A percentile compares a stretch with the other conserved stretches of the same genome.
Conservation (phyloP, 2,797 vertebrate genomes). For the Urosaurus nigricauda region DNA sequence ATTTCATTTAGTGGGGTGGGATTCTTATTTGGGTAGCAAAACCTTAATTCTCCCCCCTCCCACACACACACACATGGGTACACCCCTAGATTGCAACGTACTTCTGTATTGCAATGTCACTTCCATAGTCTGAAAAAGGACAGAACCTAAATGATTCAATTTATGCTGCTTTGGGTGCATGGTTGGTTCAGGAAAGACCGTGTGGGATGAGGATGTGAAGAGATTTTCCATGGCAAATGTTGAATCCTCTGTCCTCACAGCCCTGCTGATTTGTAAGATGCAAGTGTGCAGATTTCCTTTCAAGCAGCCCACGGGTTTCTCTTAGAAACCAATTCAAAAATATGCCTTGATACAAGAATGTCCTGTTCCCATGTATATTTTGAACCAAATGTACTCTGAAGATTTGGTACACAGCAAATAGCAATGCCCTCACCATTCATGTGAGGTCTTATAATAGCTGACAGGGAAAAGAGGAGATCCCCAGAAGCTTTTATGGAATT, state of each 20-base stretch:
- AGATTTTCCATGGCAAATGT: slow-evolving; percentile 38
- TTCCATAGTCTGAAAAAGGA: neutral
- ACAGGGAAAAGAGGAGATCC: neutral
- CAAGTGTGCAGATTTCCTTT: slow-evolving; percentile 12
- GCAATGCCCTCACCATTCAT: neutral
- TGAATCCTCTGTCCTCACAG: slow-evolving; percentile 39
- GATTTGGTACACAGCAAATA: neutral
- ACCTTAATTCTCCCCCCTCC: too few species aligned
- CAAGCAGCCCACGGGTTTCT: slow-evolving; percentile 18
- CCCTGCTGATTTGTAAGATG: neutral
- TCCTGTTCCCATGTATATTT: slow-evolving; percentile 26
- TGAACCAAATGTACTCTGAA: neutral
- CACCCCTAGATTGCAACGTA: neutral
- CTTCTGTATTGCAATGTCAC: neutral
- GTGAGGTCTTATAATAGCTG: neutral
- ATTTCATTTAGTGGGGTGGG: too few species aligned
- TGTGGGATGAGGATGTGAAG: slow-evolving; percentile 46
- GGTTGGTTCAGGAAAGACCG: slow-evolving; percentile 17
- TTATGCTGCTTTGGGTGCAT: neutral
- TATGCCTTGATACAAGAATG: slow-evolving; percentile 12
- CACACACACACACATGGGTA: too few species aligned
- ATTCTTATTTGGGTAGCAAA: too few species aligned
- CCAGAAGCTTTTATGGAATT: neutral
- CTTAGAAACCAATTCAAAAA: slow-evolving; percentile 10
- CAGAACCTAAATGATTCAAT: neutral